Base-by-base conservation (phyloP, 2,888 invertebrate species). In the Drosophila testacea region DNA sequence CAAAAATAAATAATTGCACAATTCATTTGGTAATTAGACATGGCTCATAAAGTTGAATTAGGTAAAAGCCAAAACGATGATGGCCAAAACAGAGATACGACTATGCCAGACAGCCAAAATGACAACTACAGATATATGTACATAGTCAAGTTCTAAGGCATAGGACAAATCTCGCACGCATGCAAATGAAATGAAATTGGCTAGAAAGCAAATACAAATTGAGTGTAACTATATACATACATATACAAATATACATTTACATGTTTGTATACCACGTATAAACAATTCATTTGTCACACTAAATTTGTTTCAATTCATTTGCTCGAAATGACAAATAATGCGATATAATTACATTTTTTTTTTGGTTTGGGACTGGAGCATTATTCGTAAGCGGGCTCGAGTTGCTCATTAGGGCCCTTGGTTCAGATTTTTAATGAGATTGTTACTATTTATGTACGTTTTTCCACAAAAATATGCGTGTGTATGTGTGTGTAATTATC, bases 241-340 rank as follows among this genome's bases (percentile, higher is more conserved):
- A 41, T 4, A 28, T 22, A 39, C 9, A 54, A 2, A 38, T 16
- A 30, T 16, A 42, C 9, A 27, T n/a, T 11, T 13, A 16, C 9
- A 16, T 9, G 13, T 34, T 9, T 54, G 54, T 39, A 27, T 61
- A 55, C 27, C 27, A 44, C 27, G 6, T 69, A 75, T 80, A 77
- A 83, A 88, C 85, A 85, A 90, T 85, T 88, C 83, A 88, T 90
- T 90, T 90, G 91, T 90, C 90, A 91, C 90, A 91, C 89, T 89
- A 90, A 90, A 91, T 90, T 91, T 90, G 90, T 89, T 90, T 83
- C 91, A 90, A 91, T 90, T 90, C 90, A 90, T 91, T 91, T 90
- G 90, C 77, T 84, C 86, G 84, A 81, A 90, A 90, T 90, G 88
- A 84, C 86, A 88, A 84, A 81, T 79, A 81, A 82, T 83, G 86